Base-by-base conservation (phyloP, 2,888 invertebrate species). In the Xylophagus ater region DNA sequence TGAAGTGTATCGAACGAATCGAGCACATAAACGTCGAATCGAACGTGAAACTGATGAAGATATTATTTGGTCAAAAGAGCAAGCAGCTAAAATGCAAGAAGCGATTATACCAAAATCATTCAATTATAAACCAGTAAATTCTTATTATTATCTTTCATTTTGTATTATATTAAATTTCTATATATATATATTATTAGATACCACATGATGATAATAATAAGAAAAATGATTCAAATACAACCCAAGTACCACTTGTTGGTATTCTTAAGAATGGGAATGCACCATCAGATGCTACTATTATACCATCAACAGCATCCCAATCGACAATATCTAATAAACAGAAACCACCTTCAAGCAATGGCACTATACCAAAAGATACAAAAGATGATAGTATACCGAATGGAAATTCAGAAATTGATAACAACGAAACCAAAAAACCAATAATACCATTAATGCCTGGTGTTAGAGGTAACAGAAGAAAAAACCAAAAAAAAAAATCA, bases 41-140 rank as follows among this genome's bases (percentile, higher is more conserved):
- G 81, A 84, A 57, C 74, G 78, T 50, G 78, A 81, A 65, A 80
- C 82, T 1, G 83, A 85, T 53, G 81, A 81, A 51, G 76, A 74
- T 49, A 80, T 83, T 41, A 68, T 81, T 52, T 73, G 79, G 63
- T 77, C 73, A 34, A 82, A 81, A 57, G 81, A 81, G 53, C 80
- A 81, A 52, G 81, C 81, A 0, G 72, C 76, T 2, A 78, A 79
- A 62, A 57, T 65, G 56, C 77, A 77, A 50, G 79, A 80, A 52
- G 72, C 75, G 2, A 66, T 69, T n/a, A n/a, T n/a, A n/a, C 40
- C 58, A 31, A 57, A 60, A 25, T 59, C 72, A 6, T 65, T 60
- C 43, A 56, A 53, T 13, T 74, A 73, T 50, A 62, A 72, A 53
- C 68, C 72, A 62, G 76, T 76, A 58, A 55, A 58, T 44, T 10